These are phyloP conservation scores for Desmophyllum pertusum DNA, from an alignment of 92 coral and sea anemone genomes.

Conservation along the genomic window DNA sequence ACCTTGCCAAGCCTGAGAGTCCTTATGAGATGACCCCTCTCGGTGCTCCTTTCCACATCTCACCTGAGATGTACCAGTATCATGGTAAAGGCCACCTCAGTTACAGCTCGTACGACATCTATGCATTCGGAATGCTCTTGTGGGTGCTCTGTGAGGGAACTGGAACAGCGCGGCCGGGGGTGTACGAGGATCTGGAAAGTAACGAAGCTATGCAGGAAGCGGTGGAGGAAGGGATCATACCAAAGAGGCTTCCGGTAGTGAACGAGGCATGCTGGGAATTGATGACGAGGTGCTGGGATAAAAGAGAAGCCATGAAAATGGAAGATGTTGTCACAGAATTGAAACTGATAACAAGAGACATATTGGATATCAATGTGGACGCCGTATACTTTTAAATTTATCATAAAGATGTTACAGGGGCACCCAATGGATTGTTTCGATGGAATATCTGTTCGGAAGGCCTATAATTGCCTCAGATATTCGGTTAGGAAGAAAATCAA, in stretches of 20 bases:
- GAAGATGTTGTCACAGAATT: neutral
- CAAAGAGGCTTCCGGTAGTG: constrained; percentile 36
- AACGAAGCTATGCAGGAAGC: constrained; percentile 46
- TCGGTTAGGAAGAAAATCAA: too few species aligned
- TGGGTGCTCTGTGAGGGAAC: constrained; percentile 79
- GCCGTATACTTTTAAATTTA: too few species aligned
- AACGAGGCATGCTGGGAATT: constrained; percentile 66
- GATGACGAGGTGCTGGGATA: constrained; percentile 61
- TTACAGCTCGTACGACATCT: constrained; percentile 53
- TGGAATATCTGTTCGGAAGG: too few species aligned
- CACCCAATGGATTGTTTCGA: too few species aligned
- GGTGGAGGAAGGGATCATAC: constrained; percentile 38
- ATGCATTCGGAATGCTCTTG: constrained; percentile 71
- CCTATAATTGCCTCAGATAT: too few species aligned
- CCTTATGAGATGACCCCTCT: constrained; percentile 62
- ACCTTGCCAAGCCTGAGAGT: constrained; percentile 68
- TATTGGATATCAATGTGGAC: neutral
- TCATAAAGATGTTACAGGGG: too few species aligned
- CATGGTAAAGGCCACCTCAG: constrained; percentile 38
- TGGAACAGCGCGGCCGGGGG: constrained; percentile 53
- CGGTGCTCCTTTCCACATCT: constrained; percentile 72
- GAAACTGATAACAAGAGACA: neutral
- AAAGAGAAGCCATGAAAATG: constrained; percentile 16
- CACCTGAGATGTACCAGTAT: constrained; percentile 61
- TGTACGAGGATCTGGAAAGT: constrained; percentile 40